Base-by-base conservation (phyloP, 2,888 invertebrate genomes). In the Desoria tigrina region DNA sequence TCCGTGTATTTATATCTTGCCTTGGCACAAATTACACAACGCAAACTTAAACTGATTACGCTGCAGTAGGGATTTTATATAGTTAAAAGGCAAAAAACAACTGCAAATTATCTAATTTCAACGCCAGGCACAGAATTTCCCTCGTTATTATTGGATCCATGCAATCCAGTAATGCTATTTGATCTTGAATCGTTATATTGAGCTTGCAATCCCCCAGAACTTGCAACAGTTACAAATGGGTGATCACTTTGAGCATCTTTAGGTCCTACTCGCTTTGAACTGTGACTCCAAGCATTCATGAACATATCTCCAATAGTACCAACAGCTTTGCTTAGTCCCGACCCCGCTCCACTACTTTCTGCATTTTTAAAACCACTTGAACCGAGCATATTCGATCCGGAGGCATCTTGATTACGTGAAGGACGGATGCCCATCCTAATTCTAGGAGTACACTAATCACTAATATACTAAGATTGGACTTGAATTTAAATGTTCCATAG, bases 281-380 rank as follows among this genome's bases (percentile, higher is more conserved):
- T 42, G n/a, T 63, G 62, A 59, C 50, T 61, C 61, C 66, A 69
- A 16, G 66, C 42, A 42, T 61, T 63, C 66, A 66, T 64, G 45
- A 69, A 66, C 64, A 66, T 58, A 14, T 56, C 51, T 4, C 58
- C 66, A 32, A 69, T 57, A 21, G 66, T 58, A 56, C 69, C 69
- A 42, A 69, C 45, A n/a, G 69, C 66, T 58, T 69, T 66, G 26
- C 62, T 63, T 11, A 57, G 62, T 26, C 49, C 61, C 45, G 54
- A 54, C 26, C 42, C 28, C 23, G 61, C 53, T 39, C 53, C 53
- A 23, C 14, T 16, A 49, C 9, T 9, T 39, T 49, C 49, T 49
- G 18, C 11, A 49, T 11, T 21, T 49, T 49, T 49, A 11, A 49
- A 16, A 7, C 14, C 21, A 16, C 18, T 18, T 7, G 21, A 49